Base-by-base conservation (phyloP, 2,797 vertebrate species). In the Parotocinclus haroldoi region DNA sequence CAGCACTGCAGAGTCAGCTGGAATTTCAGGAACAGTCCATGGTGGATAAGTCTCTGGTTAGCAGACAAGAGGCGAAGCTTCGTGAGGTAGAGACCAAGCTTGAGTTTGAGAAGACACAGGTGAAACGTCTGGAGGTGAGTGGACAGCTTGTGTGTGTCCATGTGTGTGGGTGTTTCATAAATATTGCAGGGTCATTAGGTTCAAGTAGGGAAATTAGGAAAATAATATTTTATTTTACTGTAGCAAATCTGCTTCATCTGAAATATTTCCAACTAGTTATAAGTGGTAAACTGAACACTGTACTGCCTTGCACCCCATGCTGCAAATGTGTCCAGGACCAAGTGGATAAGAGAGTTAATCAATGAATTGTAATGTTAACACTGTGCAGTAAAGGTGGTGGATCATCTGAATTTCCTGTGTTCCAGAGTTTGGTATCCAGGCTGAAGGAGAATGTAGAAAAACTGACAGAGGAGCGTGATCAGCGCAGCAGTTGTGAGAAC, bases 21-120 rank as follows among this genome's bases (percentile, higher is more conserved):
- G 96, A 98, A 62, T 99, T 98, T 86, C 88, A 95, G 70, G 96
- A 99, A 77, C 94, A 96, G 76, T 98, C 96, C 77, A 98, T 96
- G 95, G 96, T 99, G 87, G 96, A 99, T 80, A 98, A 96, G 82
- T 97, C 95, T 0, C 83, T 96, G 0, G 94, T 98, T 78, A 95
- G 94, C 85, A 88, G 96, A 44, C 96, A 99, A 74, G 96, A 99
- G 76, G 94, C 95, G 74, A 98, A 96, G 88, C 94, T 93, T 81
- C 93, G 96, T 0, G 96, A 99, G 81, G 88, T 98, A 79, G 96
- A 99, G 82, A 93, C 91, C 39, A 94, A 96, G 75, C 85, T 98
- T 79, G 96, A 99, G 87, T 99, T 98, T 0, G 96, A 99, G 81
- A 94, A 92, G 88, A 97, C 96, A 0, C 96, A 98, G 86, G 94